Evolutionary conservation across 2,888 invertebrate species (phyloP).

Genomic region (Clepsis dumicolana): DNA sequence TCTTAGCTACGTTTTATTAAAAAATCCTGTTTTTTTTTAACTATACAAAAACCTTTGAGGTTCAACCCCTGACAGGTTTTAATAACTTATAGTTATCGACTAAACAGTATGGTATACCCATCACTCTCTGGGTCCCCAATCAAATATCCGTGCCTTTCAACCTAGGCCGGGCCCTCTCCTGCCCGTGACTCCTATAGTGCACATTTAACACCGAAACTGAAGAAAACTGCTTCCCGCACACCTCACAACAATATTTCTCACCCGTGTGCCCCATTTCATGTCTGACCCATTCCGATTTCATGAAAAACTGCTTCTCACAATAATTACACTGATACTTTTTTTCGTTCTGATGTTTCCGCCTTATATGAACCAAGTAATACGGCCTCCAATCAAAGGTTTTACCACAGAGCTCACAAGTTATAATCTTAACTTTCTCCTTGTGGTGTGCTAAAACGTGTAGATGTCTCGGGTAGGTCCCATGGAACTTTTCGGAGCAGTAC

Average conservation of each 20-base stretch:
- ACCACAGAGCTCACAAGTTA: conserved; percentile 70
- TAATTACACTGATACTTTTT: conserved; percentile 57
- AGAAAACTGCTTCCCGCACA: conserved; percentile 57
- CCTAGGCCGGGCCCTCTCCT: not conserved
- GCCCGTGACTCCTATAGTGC: not conserved
- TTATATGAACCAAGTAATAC: conserved; percentile 72
- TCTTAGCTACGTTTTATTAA: no score
- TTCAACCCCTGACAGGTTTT: no score
- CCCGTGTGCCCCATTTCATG: conserved; percentile 54
- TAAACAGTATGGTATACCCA: not conserved
- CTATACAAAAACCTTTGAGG: no score
- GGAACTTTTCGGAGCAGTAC: conserved; percentile 61
- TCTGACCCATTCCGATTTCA: conserved; percentile 50
- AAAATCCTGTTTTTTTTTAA: no score
- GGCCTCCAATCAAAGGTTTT: conserved; percentile 73
- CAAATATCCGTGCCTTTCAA: not conserved
- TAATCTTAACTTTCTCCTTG: conserved; percentile 55
- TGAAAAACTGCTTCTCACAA: conserved; percentile 54
- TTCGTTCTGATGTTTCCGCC: conserved; percentile 63
- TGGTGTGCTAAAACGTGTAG: conserved; percentile 60
- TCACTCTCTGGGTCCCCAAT: not conserved
- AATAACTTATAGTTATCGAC: no score
- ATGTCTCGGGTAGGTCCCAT: conserved; percentile 53
- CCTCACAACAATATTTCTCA: conserved; percentile 49
- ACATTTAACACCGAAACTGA: conserved; percentile 37